Conservation (phyloP, 1,140 invertebrate genomes). For the Scaptodrosophila lebanonensis region DNA sequence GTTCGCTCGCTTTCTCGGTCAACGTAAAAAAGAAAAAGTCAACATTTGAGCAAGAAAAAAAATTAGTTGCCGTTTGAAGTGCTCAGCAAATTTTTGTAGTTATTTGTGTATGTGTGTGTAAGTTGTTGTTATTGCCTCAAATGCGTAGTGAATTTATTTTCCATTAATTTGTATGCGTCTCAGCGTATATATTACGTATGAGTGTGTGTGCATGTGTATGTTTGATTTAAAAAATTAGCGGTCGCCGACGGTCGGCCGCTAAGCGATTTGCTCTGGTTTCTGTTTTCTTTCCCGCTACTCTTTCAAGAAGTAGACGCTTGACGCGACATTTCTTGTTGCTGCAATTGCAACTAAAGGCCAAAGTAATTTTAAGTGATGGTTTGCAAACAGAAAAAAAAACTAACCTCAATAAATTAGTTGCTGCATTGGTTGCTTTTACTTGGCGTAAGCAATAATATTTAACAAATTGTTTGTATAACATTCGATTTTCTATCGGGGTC, state of each 20-base stretch:
- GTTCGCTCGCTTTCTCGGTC: neutral
- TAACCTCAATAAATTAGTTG: no score
- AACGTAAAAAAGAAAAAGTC: conserved; percentile 11
- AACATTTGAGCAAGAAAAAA: conserved; percentile 21
- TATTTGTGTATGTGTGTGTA: conserved; percentile 21
- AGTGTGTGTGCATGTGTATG: conserved; percentile 20
- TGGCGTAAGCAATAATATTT: no score
- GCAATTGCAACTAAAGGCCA: neutral
- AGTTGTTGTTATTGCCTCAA: conserved; percentile 4
- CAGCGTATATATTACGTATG: neutral
- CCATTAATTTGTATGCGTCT: conserved; percentile 18
- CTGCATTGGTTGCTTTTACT: no score
- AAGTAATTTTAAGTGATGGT: no score
- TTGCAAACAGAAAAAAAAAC: conserved; percentile 5
- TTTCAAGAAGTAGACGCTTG: conserved; percentile 18
- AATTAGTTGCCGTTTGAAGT: conserved; percentile 19
- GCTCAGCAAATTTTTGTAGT: conserved; percentile 9
- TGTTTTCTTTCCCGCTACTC: neutral
- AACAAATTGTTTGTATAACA: no score
- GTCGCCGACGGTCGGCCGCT: conserved; percentile 6
- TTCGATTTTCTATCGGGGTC: no score
- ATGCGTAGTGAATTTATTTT: conserved; percentile 3
- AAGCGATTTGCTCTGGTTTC: no score
- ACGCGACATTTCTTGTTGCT: conserved; percentile 1
- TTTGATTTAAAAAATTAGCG: conserved; percentile 1